A percentile compares a stretch with the other conserved stretches of the same genome.
Conservation (phyloP, 2,113 vertebrate genomes). For the Stictonetta naevosa region DNA sequence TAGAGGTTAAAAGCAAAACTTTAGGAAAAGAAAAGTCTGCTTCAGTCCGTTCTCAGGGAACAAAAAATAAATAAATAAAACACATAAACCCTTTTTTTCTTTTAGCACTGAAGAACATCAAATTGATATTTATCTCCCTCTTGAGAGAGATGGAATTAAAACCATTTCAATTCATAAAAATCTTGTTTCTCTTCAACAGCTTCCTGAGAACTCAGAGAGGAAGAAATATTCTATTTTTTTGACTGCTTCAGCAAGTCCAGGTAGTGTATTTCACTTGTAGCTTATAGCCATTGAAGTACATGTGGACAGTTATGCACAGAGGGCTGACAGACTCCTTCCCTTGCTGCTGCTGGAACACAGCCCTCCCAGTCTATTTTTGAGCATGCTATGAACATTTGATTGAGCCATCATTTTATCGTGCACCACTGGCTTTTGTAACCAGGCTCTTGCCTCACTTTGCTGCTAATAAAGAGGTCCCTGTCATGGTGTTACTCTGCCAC, state of each 20-base stretch:
- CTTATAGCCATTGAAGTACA: neutral
- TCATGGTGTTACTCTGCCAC: neutral
- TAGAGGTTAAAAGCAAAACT: slow-evolving; percentile 15
- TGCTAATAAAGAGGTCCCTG: neutral
- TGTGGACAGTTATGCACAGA: neutral
- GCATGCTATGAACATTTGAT: neutral
- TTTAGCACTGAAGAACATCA: neutral
- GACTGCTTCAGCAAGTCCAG: neutral
- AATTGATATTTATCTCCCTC: neutral
- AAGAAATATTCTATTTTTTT: neutral
- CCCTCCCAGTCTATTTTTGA: slow-evolving; percentile 28
- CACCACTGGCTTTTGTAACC: slow-evolving; percentile 51
- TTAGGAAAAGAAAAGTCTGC: neutral
- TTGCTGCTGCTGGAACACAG: neutral
- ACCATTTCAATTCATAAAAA: slow-evolving; percentile 21
- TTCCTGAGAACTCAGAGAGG: neutral
- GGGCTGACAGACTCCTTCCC: slow-evolving; percentile 20
- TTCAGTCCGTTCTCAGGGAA: neutral
- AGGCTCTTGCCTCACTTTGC: slow-evolving; percentile 20
- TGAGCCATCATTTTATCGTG: slow-evolving; percentile 58
- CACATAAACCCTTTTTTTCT: neutral
- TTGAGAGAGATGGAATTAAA: slow-evolving; percentile 22
- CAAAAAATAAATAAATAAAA: neutral
- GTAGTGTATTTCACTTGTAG: neutral
- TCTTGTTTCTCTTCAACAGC: slow-evolving; percentile 1